Evolutionary conservation across 2,797 vertebrate genomes (phyloP), one percentile per base, ranked within the genome.

Genomic region (Enteromius viviparus): DNA sequence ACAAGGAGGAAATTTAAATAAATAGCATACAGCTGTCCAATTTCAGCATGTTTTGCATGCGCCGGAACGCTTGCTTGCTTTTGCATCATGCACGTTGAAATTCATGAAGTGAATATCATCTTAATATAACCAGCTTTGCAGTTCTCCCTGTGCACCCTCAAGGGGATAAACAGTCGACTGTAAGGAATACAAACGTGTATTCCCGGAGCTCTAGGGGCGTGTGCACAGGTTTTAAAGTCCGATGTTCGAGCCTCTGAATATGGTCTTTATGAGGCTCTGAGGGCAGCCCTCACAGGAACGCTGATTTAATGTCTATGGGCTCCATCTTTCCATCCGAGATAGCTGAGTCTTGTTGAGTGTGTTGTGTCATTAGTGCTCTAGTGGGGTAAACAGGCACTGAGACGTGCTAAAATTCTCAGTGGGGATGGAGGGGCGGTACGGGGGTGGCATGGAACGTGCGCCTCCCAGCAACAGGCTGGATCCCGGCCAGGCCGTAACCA

Each of bases 361-460:
- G 78, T 80, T 87, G 88, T 88, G 90, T 92, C 89, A 84, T 90
- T 85, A 91, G 87, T 91, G 86, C 88, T 89, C 79, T 89, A 90
- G 88, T 78, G 75, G 26, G 26, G 85, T 92, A 92, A 93, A 92
- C 88, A 90, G 85, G 84, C 83, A n/a, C 81, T 75, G 81, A 88
- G 87, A 87, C 71, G 78, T 85, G 85, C 87, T 87, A 89, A 93
- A 93, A 93, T 90, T 92, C 77, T 83, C 81, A 76, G 76, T 84
- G 85, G 89, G 90, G 87, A 87, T 85, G 85, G 90, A 42, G 42
- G 17, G 66, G 45, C 6, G 69, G 76, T 60, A 15, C 23, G 0
- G 10, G 47, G 49, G 70, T 83, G 74, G 62, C 74, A 60, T 40
- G 42, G 80, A 81, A 47, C 29, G 37, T 66, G 26, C 45, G 15